Evolutionary conservation across 2,113 vertebrate species (phyloP), one percentile per base, ranked within the genome.

Genomic region (Phocoena phocoena): DNA sequence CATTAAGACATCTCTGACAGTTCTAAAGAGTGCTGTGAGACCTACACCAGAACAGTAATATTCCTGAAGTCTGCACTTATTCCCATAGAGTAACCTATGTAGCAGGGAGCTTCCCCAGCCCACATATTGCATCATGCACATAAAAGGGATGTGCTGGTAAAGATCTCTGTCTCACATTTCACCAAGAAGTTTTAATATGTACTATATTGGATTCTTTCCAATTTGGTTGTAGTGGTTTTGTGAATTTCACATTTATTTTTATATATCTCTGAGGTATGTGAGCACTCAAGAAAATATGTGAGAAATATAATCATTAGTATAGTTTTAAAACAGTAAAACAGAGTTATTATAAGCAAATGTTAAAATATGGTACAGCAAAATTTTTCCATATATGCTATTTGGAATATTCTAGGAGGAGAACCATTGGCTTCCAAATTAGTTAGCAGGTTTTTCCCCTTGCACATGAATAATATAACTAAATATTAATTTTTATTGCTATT

Each of bases 391-490:
- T 96, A 79, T 18, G 65, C 23, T 90, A 83, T 98, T 96, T 98
- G 63, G 70, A 93, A 89, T 92, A 98, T 65, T 93, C 41, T 55
- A 89, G 36, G 44, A 65, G 9, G 12, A 87, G 55, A 88, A 91
- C 41, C 2, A 50, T 33, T 77, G 38, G 50, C 80, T 95, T 96
- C 73, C 80, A 93, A 98, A 98, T 92, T 96, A 87, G 55, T 82
- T 96, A 92, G 55, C 62, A 89, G 31, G 20, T 77, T 95, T 74
- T 79, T 65, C 77, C 41, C 31, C 71, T 98, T 80, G 93, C 71
- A 95, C 83, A 98, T 96, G 85, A 97, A 95, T 87, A 97, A 93
- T 85, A 83, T 81, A 97, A 94, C 94, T 93, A 97, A 98, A 98
- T 90, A 97, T 91, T 95, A 95, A 83, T 94, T 95, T 95, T 92